phyloP scores from a whole-genome alignment of 2,888 invertebrate species.

The Ptychoptera albimana region DNA sequence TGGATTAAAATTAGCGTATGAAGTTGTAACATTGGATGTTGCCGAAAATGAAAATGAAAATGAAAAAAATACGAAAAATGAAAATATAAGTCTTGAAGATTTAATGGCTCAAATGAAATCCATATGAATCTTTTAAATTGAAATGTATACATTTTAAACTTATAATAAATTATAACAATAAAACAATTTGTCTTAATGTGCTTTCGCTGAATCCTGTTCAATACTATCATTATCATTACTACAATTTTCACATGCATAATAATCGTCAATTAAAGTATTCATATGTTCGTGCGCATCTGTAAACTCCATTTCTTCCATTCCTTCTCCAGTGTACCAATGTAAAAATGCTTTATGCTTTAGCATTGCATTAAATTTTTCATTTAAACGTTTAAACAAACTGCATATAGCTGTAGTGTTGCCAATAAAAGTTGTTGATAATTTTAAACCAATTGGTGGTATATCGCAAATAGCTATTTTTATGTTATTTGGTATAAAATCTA shows the following conservation, averaged over 20 bases:
- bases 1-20: slow-evolving; percentile 52
- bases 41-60: slow-evolving; percentile 28
- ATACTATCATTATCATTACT: too few relatives aligned
- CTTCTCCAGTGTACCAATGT: slow-evolving; percentile 78
- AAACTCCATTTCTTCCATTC: slow-evolving; percentile 79
- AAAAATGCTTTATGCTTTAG: slow-evolving; percentile 67
- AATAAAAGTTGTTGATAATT: slow-evolving; percentile 75
- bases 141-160: background rate
- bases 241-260: slow-evolving; percentile 22
- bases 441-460: slow-evolving; percentile 68
- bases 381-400: slow-evolving; percentile 58
- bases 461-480: slow-evolving; percentile 73
- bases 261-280: slow-evolving; percentile 53
- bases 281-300: slow-evolving; percentile 70
- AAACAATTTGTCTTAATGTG: too few relatives aligned
- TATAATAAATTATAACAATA: too few relatives aligned
- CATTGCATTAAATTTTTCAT: slow-evolving; percentile 68
- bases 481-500: slow-evolving; percentile 76
- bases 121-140: slow-evolving; percentile 37
- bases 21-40: slow-evolving; percentile 27
- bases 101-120: slow-evolving; percentile 86
- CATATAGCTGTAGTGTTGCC: slow-evolving; percentile 71
- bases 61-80: slow-evolving; percentile 31
- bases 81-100: slow-evolving; percentile 64
- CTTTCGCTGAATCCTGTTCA: too few relatives aligned